phyloP scores from a whole-genome alignment of 2,797 vertebrate genomes.

The Linurgus olivaceus region DNA sequence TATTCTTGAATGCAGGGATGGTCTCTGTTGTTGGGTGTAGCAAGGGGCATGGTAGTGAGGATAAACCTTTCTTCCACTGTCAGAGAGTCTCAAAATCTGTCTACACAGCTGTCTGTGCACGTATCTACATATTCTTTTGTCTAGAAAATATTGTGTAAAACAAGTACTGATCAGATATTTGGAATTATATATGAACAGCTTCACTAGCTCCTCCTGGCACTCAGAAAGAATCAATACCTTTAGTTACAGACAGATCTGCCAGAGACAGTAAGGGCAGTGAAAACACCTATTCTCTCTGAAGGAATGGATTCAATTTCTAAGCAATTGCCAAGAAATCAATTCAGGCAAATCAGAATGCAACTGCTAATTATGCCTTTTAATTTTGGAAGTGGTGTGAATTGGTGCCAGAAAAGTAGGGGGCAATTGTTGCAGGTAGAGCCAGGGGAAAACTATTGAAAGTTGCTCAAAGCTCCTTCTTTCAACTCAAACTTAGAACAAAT shows the following conservation, averaged over 20 bases:
- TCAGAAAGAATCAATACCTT: background rate
- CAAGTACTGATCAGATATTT: background rate
- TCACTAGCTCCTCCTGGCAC: background rate
- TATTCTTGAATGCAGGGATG: background rate
- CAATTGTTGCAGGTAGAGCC: background rate
- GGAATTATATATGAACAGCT: background rate
- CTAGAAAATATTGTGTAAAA: background rate
- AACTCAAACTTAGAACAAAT: background rate
- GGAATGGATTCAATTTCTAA: conserved; percentile 27
- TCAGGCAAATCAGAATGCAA: background rate
- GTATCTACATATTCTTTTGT: background rate
- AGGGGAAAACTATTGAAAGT: background rate
- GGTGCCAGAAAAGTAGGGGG: background rate
- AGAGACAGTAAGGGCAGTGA: background rate
- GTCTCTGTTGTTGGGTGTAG: background rate
- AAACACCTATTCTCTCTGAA: background rate
- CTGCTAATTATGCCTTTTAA: conserved; percentile 11
- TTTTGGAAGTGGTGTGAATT: conserved; percentile 4
- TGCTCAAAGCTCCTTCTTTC: background rate
- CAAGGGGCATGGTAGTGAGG: background rate
- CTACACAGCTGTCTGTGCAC: background rate
- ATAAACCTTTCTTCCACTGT: background rate
- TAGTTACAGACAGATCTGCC: conserved; percentile 16
- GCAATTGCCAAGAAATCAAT: conserved; percentile 19
- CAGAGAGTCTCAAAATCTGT: background rate